Percentiles rank a stretch among this genome's conserved stretches.
Conservation (phyloP, 2,797 vertebrate genomes). For the Acipenser transmontanus region DNA sequence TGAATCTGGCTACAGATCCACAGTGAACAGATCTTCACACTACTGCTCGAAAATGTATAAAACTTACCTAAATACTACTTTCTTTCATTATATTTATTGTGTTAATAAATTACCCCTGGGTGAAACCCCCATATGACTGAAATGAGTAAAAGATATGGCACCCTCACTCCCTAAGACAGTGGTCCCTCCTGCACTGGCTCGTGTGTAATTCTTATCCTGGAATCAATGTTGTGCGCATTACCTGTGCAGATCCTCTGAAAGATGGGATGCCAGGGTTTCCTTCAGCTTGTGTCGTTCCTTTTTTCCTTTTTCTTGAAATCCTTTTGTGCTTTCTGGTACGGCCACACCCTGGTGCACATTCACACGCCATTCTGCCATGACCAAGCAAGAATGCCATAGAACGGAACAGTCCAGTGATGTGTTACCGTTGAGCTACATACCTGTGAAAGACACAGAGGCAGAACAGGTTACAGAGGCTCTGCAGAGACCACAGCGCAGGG, state of each 20-base stretch:
- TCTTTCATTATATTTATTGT: too few relatives aligned
- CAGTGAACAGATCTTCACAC: too few relatives aligned
- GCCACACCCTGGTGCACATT: neutral
- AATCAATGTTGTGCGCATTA: slow-evolving; percentile 22
- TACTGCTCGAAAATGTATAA: too few relatives aligned
- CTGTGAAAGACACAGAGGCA: neutral
- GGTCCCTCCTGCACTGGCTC: too few relatives aligned
- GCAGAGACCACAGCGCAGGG: neutral
- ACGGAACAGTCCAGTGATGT: neutral
- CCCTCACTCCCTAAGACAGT: too few relatives aligned
- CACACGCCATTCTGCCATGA: slow-evolving; percentile 8
- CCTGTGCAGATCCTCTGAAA: slow-evolving; percentile 67
- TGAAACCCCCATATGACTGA: too few relatives aligned
- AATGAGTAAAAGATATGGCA: too few relatives aligned
- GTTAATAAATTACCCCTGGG: too few relatives aligned
- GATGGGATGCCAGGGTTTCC: slow-evolving; percentile 57
- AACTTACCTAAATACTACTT: too few relatives aligned
- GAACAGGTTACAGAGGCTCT: slow-evolving; percentile 2
- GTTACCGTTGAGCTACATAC: neutral
- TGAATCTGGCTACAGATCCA: too few relatives aligned
- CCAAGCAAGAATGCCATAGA: neutral
- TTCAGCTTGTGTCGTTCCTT: slow-evolving; percentile 63
- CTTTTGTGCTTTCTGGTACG: slow-evolving; percentile 34
- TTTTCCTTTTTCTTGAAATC: slow-evolving; percentile 47
- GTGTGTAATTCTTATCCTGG: too few relatives aligned